Conservation (phyloP, 2,888 invertebrate species). For the Lepeophtheirus nordmannii region DNA sequence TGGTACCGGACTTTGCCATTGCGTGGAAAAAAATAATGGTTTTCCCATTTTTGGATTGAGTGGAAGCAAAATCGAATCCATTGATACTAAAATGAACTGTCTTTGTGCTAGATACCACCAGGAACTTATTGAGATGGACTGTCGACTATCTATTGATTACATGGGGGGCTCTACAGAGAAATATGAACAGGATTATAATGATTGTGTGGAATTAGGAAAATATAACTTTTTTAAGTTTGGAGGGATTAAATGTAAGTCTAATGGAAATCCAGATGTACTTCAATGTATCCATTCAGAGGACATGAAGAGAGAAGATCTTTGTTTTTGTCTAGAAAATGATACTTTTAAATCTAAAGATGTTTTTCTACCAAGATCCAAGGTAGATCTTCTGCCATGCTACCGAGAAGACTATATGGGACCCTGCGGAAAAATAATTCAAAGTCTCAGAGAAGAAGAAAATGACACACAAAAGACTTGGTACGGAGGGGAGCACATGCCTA, state of each 20-base stretch:
- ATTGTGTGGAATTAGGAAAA: not conserved
- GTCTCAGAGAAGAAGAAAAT: not conserved
- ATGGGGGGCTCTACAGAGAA: not conserved
- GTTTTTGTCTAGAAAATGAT: constrained; percentile 2
- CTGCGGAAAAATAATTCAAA: not conserved
- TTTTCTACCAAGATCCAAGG: not conserved
- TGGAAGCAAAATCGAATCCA: not conserved
- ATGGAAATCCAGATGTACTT: constrained; percentile 10
- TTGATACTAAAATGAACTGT: not conserved
- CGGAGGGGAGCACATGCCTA: not conserved
- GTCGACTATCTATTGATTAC: not conserved
- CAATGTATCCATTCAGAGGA: not conserved
- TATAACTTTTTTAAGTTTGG: constrained; percentile 10
- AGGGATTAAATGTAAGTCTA: not conserved
- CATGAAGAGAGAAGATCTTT: not conserved
- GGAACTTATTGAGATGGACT: not conserved
- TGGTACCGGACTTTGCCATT: constrained; percentile 12
- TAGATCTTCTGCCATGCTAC: not conserved
- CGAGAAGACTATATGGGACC: constrained; percentile 5
- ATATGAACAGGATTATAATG: not conserved
- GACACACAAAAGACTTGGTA: not conserved
- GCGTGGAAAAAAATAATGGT: constrained; percentile 8
- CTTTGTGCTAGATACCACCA: constrained; percentile 9
- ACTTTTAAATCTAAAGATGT: not conserved
- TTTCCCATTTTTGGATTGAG: constrained; percentile 11